Percentiles rank a stretch among this genome's conserved stretches.
phyloP scores from a whole-genome alignment of 2,888 invertebrate species.

The Polia nebulosa region DNA sequence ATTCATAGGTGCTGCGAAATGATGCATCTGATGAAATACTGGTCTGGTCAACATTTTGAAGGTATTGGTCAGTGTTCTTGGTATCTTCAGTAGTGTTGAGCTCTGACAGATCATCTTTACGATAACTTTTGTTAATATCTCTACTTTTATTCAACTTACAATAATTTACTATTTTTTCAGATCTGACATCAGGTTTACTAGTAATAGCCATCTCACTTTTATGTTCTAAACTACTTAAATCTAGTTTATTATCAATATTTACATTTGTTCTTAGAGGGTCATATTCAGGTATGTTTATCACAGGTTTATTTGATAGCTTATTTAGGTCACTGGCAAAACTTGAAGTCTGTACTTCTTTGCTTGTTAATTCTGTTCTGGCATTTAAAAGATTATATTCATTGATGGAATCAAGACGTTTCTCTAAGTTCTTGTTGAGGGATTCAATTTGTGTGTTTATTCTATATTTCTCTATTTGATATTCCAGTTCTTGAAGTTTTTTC shows the following conservation, averaged over 20 bases:
- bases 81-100: slow-evolving; percentile 64
- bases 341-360: slow-evolving; percentile 81
- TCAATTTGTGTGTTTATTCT: slow-evolving; percentile 83
- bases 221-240: slow-evolving; percentile 82
- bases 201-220: slow-evolving; percentile 77
- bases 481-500: slow-evolving; percentile 81
- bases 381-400: slow-evolving; percentile 72
- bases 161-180: slow-evolving; percentile 89
- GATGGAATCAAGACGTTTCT: slow-evolving; percentile 74
- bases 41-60: slow-evolving; percentile 65
- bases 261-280: slow-evolving; percentile 84
- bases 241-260: slow-evolving; percentile 82
- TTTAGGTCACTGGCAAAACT: slow-evolving; percentile 75
- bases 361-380: slow-evolving; percentile 76
- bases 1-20: slow-evolving; percentile 79
- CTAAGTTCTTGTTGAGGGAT: slow-evolving; percentile 80
- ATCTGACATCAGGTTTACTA: slow-evolving; percentile 82
- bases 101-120: slow-evolving; percentile 74
- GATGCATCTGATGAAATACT: slow-evolving; percentile 82
- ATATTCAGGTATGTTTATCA: slow-evolving; percentile 86
- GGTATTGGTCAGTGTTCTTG: slow-evolving; percentile 63
- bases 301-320: slow-evolving; percentile 82
- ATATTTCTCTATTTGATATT: slow-evolving; percentile 84
- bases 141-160: slow-evolving; percentile 90
- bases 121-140: slow-evolving; percentile 80